Percentiles rank a stretch among this genome's conserved stretches.
phyloP scores from a whole-genome alignment of 2,797 vertebrate species.

The Sebastes trivittatus region DNA sequence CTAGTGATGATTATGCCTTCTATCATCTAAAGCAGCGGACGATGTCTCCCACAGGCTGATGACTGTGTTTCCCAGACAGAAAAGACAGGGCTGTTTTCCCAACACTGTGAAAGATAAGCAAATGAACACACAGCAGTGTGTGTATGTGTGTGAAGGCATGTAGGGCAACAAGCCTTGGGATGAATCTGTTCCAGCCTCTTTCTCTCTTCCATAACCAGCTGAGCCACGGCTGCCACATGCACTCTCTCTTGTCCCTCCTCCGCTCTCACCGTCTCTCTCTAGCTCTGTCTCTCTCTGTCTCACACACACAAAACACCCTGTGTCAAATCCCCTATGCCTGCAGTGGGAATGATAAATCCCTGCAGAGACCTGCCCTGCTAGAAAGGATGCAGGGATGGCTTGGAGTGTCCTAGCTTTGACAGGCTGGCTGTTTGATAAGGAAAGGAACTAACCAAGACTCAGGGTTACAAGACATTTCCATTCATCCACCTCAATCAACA shows the following conservation, averaged over 20 bases:
- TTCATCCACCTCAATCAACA: conserved; percentile 1
- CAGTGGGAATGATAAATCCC: conserved; percentile 72
- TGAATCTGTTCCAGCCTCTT: conserved; percentile 75
- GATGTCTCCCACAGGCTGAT: conserved; percentile 22
- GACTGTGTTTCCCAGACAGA: conserved; percentile 21
- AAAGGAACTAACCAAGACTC: neutral
- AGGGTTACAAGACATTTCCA: conserved; percentile 9
- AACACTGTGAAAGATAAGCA: conserved; percentile 50
- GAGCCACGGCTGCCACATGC: conserved; percentile 72
- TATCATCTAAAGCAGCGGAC: conserved; percentile 24
- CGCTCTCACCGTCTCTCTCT: neutral
- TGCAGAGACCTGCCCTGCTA: conserved; percentile 58
- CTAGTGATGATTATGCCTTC: neutral
- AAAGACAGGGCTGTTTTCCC: conserved; percentile 11
- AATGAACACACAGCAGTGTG: conserved; percentile 51
- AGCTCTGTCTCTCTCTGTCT: conserved; percentile 3
- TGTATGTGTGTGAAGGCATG: conserved; percentile 43
- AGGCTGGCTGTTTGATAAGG: conserved; percentile 7
- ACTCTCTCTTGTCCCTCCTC: conserved; percentile 39
- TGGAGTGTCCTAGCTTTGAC: conserved; percentile 35
- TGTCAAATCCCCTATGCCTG: conserved; percentile 70
- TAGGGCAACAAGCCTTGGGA: conserved; percentile 77
- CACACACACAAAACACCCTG: conserved; percentile 49
- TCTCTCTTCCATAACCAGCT: conserved; percentile 72
- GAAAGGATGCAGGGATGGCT: conserved; percentile 40